Base-by-base conservation (phyloP, 1,140 invertebrate genomes). In the Dreissena rostriformis region DNA sequence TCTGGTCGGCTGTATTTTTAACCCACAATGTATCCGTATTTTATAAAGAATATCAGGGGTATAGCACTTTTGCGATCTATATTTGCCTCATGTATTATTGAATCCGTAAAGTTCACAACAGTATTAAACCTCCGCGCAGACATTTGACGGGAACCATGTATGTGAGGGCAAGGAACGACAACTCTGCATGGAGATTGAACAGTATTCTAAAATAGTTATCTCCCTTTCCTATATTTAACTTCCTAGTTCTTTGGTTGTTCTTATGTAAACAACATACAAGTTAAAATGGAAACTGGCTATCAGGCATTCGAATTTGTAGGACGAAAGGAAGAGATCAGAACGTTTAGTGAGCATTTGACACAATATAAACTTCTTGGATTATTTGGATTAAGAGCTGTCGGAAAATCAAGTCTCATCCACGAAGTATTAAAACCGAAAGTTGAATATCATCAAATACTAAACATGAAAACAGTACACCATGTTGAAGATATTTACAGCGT, bases 321-420 rank as follows among this genome's bases (percentile, higher is more conserved):
- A 61, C 17, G 57, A 24, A 61, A 24, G 22, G 22, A 24, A n/a
- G 57, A 61, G 22, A 19, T 61, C 17, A 61, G 57, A n/a, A 61
- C 17, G 2, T 51, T 79, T 53, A 26, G 68, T 24, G 10, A 53
- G 22, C n/a, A 49, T 10, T 79, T 39, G 65, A 39, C 49, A 19
- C 15, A 55, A 10, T 26, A 67, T 39, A 79, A 52, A n/a, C 17
- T 82, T 24, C 53, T 72, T 72, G 79, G 79, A 52, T 52, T 82
- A 73, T 82, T 24, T 24, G 79, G 79, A 26, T 24, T 82, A 53
- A 26, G 79, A 63, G 52, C 79, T 24, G 70, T 82, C 22, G 70
- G 79, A 7, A 82, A 82, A 82, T 82, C 79, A 63, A 22, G 68
- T 28, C 29, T 73, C 51, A 57, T 72, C 2, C 15, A 19, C 57